phyloP scores from a whole-genome alignment of 2,113 vertebrate species.

The Myxocyprinus asiaticus region DNA sequence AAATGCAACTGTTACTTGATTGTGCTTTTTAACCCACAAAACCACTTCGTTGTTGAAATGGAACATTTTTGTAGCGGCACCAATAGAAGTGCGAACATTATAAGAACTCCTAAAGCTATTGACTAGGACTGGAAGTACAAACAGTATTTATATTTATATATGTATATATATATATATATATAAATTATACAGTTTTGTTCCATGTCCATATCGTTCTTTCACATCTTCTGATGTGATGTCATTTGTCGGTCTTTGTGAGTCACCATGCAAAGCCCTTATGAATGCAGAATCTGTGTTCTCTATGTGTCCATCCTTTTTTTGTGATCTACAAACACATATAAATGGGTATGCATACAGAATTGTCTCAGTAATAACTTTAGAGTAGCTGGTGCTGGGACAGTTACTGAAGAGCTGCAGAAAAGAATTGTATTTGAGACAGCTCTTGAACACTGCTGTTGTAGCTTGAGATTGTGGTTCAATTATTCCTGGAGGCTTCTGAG shows the following conservation, averaged over 20 bases:
- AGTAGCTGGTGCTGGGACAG: slow-evolving; percentile 40
- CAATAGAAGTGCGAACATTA: slow-evolving; percentile 71
- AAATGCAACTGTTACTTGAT: slow-evolving; percentile 63
- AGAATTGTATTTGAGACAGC: not conserved
- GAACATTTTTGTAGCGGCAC: slow-evolving; percentile 69
- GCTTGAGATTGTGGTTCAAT: not conserved
- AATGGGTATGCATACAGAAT: slow-evolving; percentile 39
- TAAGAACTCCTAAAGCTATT: slow-evolving; percentile 74
- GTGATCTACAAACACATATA: slow-evolving; percentile 39
- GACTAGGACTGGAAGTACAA: slow-evolving; percentile 72
- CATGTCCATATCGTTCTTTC: slow-evolving; percentile 58
- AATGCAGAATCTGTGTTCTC: slow-evolving; percentile 74
- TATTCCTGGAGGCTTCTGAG: slow-evolving; percentile 11
- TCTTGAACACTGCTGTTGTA: not conserved
- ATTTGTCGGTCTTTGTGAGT: slow-evolving; percentile 55
- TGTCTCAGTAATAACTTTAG: slow-evolving; percentile 28
- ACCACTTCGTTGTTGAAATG: slow-evolving; percentile 71
- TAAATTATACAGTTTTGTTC: slow-evolving; percentile 71
- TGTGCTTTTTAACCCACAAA: slow-evolving; percentile 83
- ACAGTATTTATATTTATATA: slow-evolving; percentile 75
- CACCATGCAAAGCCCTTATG: slow-evolving; percentile 78
- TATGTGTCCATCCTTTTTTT: slow-evolving; percentile 39
- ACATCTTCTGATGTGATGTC: slow-evolving; percentile 14
- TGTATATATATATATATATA: slow-evolving; percentile 82
- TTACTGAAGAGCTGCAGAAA: slow-evolving; percentile 19